These are phyloP conservation scores for Scaptomyza montana DNA, from an alignment of 1,140 invertebrate genomes.

Conservation along the genomic window DNA sequence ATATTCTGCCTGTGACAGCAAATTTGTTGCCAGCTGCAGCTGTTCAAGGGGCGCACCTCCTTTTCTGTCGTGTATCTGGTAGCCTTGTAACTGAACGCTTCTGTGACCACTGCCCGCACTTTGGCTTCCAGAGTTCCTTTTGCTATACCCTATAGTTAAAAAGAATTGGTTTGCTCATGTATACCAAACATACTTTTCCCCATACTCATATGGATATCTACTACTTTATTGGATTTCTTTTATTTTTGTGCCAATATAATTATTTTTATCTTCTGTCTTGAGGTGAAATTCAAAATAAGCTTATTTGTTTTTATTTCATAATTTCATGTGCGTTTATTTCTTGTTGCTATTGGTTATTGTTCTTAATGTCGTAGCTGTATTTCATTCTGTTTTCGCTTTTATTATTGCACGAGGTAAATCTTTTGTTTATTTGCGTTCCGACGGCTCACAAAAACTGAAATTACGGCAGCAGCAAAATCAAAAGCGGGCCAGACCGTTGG, in stretches of 20 bases:
- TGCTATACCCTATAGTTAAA: conserved; percentile 7
- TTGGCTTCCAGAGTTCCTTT: conserved; percentile 4
- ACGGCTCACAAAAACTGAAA: conserved; percentile 76
- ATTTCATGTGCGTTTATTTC: conserved; percentile 15
- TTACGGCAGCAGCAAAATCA: conserved; percentile 36
- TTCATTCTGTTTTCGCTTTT: conserved; percentile 41
- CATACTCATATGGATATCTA: too few species aligned
- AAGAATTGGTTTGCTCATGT: too few species aligned
- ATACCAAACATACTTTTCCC: too few species aligned
- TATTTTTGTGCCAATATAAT: too few species aligned
- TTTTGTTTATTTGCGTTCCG: conserved; percentile 79
- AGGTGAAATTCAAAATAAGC: too few species aligned
- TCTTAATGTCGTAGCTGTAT: conserved; percentile 38
- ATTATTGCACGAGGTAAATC: conserved; percentile 62
- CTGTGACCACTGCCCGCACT: conserved; percentile 4
- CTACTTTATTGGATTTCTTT: too few species aligned
- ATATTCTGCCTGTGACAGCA: conserved; percentile 43
- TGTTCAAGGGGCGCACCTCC: conserved; percentile 18
- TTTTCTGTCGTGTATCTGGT: neutral
- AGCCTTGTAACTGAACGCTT: conserved; percentile 16
- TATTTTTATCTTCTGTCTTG: too few species aligned
- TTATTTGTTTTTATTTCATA: neutral
- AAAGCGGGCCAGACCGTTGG: conserved; percentile 22
- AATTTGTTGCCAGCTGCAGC: conserved; percentile 33
- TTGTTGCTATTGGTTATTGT: conserved; percentile 51